phyloP scores from a whole-genome alignment of 2,113 vertebrate species.

The Chroicocephalus ridibundus region DNA sequence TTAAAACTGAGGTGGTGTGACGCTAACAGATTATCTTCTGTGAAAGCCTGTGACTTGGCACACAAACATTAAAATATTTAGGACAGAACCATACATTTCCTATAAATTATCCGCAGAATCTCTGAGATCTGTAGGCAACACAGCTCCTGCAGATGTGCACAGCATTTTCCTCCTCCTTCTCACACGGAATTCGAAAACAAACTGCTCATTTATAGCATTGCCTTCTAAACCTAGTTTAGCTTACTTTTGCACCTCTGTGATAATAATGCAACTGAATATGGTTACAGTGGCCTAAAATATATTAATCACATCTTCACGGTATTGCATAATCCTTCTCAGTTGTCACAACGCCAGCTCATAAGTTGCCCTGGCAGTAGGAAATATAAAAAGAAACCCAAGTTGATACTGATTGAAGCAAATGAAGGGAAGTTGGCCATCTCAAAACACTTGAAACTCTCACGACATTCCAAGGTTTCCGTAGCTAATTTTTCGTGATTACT shows the following conservation, averaged over 20 bases:
- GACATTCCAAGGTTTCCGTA: slow-evolving; percentile 36
- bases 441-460: slow-evolving; percentile 33
- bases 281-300: slow-evolving; percentile 48
- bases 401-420: slow-evolving; percentile 69
- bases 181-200: background rate
- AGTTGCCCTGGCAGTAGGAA: slow-evolving; percentile 29
- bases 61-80: background rate
- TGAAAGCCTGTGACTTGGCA: background rate
- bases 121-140: background rate
- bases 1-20: background rate
- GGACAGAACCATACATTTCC: background rate
- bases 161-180: background rate
- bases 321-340: slow-evolving; percentile 25
- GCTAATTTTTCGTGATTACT: slow-evolving; percentile 50
- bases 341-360: slow-evolving; percentile 34
- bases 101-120: background rate
- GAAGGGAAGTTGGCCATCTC: slow-evolving; percentile 62
- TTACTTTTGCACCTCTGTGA: slow-evolving; percentile 10
- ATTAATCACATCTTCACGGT: slow-evolving; percentile 43
- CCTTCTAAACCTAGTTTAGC: background rate
- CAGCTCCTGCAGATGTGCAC: background rate
- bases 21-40: background rate
- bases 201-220: background rate
- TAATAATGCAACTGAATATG: slow-evolving; percentile 49
- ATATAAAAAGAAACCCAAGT: slow-evolving; percentile 57